phyloP scores from a whole-genome alignment of 2,888 invertebrate species.

The Orchesellides sinensis region DNA sequence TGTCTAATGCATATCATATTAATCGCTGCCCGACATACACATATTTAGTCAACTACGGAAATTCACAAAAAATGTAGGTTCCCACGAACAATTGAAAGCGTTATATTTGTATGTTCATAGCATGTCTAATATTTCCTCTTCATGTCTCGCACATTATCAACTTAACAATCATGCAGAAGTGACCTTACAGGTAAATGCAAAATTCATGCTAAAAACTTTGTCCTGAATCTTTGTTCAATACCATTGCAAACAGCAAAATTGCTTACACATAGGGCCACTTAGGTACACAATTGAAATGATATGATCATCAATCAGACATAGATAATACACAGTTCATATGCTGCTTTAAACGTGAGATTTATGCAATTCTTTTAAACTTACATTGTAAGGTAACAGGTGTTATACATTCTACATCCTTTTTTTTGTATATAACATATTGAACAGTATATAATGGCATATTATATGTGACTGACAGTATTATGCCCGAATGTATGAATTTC shows the following conservation, averaged over 20 bases:
- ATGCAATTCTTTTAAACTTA: neutral
- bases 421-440: too few species aligned
- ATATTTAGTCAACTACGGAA: neutral
- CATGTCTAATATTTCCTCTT: conserved; percentile 37
- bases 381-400: conserved; percentile 1
- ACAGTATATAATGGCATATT: too few species aligned
- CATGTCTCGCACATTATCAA: neutral
- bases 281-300: too few species aligned
- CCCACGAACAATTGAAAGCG: neutral
- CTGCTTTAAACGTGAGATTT: neutral
- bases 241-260: too few species aligned
- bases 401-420: neutral
- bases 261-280: too few species aligned
- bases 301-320: too few species aligned
- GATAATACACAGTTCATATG: too few species aligned
- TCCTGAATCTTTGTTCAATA: too few species aligned
- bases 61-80: neutral
- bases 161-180: neutral
- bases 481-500: conserved; percentile 11
- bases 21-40: too few species aligned
- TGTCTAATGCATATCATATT: too few species aligned
- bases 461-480: neutral
- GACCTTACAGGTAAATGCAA: conserved; percentile 33
- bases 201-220: conserved; percentile 31
- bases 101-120: neutral